Percentiles rank a stretch among this genome's conserved stretches.
phyloP scores from a whole-genome alignment of 1,140 invertebrate genomes.

The Nixonia krombeini region DNA sequence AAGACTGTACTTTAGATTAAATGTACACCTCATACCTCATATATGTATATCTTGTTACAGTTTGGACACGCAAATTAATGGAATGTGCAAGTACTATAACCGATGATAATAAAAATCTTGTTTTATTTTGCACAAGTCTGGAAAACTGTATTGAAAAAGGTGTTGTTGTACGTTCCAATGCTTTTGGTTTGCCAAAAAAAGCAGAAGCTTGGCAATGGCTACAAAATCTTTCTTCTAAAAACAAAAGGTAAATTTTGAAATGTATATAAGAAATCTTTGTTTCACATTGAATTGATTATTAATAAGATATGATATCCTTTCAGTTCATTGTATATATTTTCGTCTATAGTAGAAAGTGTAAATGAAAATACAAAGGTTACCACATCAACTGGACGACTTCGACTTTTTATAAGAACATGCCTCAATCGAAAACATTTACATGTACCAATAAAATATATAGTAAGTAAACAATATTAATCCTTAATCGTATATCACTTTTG shows the following conservation, averaged over 20 bases:
- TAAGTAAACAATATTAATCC: no score
- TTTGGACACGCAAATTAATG: conserved; percentile 66
- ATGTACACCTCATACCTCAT: no score
- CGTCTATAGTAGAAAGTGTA: conserved; percentile 66
- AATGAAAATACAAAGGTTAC: conserved; percentile 65
- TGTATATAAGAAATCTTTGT: background rate
- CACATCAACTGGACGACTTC: conserved; percentile 70
- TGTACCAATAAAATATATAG: conserved; percentile 72
- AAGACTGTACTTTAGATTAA: no score
- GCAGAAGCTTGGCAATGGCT: conserved; percentile 72
- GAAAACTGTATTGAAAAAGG: conserved; percentile 72
- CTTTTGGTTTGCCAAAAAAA: conserved; percentile 61
- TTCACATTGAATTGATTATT: no score
- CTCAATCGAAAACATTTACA: conserved; percentile 74
- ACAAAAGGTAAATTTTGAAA: conserved; percentile 33
- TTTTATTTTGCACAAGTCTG: conserved; percentile 67
- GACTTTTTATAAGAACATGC: conserved; percentile 73
- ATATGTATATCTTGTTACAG: conserved; percentile 57
- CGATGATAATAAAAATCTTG: conserved; percentile 64
- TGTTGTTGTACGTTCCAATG: conserved; percentile 55
- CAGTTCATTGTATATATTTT: conserved; percentile 61
- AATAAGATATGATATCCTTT: conserved; percentile 8
- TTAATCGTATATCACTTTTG: no score
- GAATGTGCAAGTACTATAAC: conserved; percentile 59
- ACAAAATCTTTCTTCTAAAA: conserved; percentile 60